These are phyloP conservation scores for Gallirallus australis DNA, from an alignment of 2,797 vertebrate genomes.

Conservation along the genomic window DNA sequence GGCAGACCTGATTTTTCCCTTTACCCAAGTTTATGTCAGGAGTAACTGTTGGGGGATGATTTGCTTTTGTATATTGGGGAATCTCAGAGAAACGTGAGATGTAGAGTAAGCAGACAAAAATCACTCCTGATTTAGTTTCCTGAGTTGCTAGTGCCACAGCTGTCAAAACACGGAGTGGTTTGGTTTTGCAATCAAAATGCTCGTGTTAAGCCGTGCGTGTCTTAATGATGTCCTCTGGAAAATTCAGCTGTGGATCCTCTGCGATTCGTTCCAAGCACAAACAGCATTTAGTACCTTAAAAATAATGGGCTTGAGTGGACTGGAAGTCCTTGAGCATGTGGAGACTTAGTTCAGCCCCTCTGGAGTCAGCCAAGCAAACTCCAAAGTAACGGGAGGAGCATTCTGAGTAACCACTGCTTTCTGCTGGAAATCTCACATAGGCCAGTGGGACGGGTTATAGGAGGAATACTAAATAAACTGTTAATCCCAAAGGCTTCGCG, in stretches of 20 bases:
- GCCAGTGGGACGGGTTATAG: background rate
- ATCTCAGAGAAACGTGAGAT: background rate
- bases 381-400: constrained; percentile 22
- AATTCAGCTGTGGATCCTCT: background rate
- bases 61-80: background rate
- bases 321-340: background rate
- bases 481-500: constrained; percentile 43
- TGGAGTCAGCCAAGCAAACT: background rate
- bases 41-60: background rate
- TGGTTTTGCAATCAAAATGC: background rate
- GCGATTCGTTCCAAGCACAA: background rate
- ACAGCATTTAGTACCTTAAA: background rate
- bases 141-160: background rate
- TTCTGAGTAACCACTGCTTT: constrained; percentile 34
- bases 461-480: constrained; percentile 66
- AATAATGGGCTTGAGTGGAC: background rate
- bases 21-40: background rate
- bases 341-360: background rate
- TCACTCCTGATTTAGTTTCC: background rate
- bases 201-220: background rate
- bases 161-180: background rate
- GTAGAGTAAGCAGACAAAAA: background rate
- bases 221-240: background rate
- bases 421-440: constrained; percentile 20
- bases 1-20: background rate